Percentiles rank a stretch among this genome's conserved stretches.
Conservation (phyloP, 1,140 invertebrate species). For the Bombus sibiricus region DNA sequence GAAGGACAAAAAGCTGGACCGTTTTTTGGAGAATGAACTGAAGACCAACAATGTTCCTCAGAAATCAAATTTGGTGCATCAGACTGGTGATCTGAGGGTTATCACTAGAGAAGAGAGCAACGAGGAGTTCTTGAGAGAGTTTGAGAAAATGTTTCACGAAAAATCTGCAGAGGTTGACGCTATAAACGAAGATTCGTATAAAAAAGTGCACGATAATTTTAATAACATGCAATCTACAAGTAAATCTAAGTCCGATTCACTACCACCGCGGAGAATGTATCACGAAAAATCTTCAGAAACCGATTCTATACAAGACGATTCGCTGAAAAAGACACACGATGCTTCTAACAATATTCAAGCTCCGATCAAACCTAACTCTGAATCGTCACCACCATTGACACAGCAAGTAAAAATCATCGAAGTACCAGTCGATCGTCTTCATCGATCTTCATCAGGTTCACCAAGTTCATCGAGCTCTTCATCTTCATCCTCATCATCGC, state of each 20-base stretch:
- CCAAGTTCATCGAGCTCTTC: not conserved
- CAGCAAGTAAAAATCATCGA: slow-evolving; percentile 58
- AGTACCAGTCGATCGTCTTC: slow-evolving; percentile 53
- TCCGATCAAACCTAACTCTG: slow-evolving; percentile 17
- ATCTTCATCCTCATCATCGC: slow-evolving; percentile 22
- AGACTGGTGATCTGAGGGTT: slow-evolving; percentile 65
- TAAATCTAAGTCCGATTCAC: not conserved
- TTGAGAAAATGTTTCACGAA: slow-evolving; percentile 71
- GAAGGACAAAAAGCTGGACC: not conserved
- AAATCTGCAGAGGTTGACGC: not conserved
- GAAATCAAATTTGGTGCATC: not conserved
- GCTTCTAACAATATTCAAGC: too few relatives aligned
- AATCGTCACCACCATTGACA: slow-evolving; percentile 19
- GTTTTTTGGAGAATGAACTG: slow-evolving; percentile 26
- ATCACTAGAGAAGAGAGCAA: slow-evolving; percentile 72
- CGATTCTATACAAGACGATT: too few relatives aligned
- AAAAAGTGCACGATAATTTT: too few relatives aligned
- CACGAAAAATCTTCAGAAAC: too few relatives aligned
- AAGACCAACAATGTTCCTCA: slow-evolving; percentile 23
- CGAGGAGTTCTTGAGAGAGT: slow-evolving; percentile 74
- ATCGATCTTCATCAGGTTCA: not conserved
- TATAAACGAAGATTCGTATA: too few relatives aligned
- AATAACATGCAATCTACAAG: too few relatives aligned
- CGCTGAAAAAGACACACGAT: too few relatives aligned
- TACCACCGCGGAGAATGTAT: not conserved